Percentiles rank a stretch among this genome's conserved stretches.
phyloP scores from a whole-genome alignment of 1,140 invertebrate genomes.

The Panonychus citri region DNA sequence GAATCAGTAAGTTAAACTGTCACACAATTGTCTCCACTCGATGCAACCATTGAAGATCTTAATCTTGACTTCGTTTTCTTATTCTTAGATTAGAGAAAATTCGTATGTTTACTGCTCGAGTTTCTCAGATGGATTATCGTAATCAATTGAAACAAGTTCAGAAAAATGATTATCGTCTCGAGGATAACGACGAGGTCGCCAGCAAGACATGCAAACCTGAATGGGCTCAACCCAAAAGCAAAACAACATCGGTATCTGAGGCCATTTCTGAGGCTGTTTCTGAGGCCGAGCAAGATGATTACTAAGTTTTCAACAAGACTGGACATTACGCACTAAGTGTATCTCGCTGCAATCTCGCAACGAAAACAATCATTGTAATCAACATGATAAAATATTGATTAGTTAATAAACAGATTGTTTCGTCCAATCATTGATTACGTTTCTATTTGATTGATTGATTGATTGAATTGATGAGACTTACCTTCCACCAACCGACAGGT shows the following conservation, averaged over 20 bases:
- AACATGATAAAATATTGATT: background rate
- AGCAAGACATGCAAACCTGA: background rate
- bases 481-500: slow-evolving; percentile 80
- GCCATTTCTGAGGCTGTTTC: background rate
- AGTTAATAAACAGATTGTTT: too few species aligned
- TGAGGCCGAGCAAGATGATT: background rate
- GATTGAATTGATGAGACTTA: too few species aligned
- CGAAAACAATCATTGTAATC: too few species aligned
- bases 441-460: too few species aligned
- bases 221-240: background rate
- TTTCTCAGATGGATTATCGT: background rate
- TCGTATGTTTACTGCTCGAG: slow-evolving; percentile 41
- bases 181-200: background rate
- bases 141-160: background rate
- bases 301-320: too few species aligned
- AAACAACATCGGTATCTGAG: background rate
- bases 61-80: too few species aligned
- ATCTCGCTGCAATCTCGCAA: too few species aligned
- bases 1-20: slow-evolving; percentile 58
- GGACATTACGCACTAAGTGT: too few species aligned
- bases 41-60: too few species aligned
- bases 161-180: slow-evolving; percentile 1
- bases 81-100: slow-evolving; percentile 32
- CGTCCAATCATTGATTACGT: too few species aligned
- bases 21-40: too few species aligned